Evolutionary conservation across 2,113 vertebrate species (phyloP), one percentile per base, ranked within the genome.

Genomic region (Cairina moschata): DNA sequence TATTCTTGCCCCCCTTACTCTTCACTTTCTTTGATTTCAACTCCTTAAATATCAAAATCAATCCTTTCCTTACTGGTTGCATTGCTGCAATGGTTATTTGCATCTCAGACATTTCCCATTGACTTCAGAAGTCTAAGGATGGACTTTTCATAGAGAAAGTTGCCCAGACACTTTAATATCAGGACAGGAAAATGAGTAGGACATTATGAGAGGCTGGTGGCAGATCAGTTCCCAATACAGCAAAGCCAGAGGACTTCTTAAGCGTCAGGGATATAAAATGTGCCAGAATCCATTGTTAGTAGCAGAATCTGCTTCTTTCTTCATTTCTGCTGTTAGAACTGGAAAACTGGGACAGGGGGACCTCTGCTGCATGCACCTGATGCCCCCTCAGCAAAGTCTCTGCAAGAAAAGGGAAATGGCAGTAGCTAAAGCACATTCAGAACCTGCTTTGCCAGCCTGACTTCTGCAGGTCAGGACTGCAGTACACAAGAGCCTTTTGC

Each of bases 361-460:
- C 7, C 18, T 58, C 31, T 65, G 59, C 55, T 74, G 23, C 9
- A 22, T 7, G 16, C 0, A 6, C 21, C 29, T 75, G 22, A 34
- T 52, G 17, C 28, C 79, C 13, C 6, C 29, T 71, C 66, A 40
- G 31, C 59, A 60, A 50, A 31, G 14, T 11, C 50, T 71, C 44
- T 29, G 40, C 2, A 4, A 58, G 22, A 26, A 63, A 8, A 34
- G 14, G 11, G 11, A 54, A 67, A 15, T 6, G 26, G 5, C 20
- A 38, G 54, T 4, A 22, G 22, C 54, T 42, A 75, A 72, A 75
- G 26, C 66, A 22, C 21, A 6, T 21, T 42, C 44, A 62, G 38
- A 74, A 50, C 0, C 0, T 9, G 25, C 8, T 79, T 54, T 78
- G 36, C 29, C 58, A 76, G 42, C n/a, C n/a, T 44, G 42, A 17